Evolutionary conservation across 2,888 invertebrate genomes (phyloP), one percentile per base, ranked within the genome.

Genomic region (Hemaris fuciformis): DNA sequence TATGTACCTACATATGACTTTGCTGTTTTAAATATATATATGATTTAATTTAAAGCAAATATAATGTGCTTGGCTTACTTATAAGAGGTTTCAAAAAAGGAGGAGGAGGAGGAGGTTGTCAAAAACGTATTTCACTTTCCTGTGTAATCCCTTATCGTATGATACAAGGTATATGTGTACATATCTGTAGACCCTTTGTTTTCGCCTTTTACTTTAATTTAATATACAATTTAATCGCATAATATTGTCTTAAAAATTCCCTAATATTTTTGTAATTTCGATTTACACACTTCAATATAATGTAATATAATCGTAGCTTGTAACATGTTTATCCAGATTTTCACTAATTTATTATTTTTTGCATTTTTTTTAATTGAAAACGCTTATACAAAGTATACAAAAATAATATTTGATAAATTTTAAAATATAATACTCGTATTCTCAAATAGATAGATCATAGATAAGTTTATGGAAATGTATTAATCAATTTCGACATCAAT

Each of bases 241-340:
- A 53, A 25, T 46, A 23, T 25, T 46, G 10, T 46, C 66, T 65
- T 71, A 64, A 62, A 66, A 76, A 74, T 72, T 73, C 71, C 71
- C 67, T 71, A 45, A 74, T 80, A 80, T 80, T 80, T 80, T 80
- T 80, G 74, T 79, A 80, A 76, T 70, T 73, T 68, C 73, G 68
- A 67, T 80, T 77, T 80, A 80, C 77, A 77, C 71, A 34, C 38
- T 23, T 48, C 23, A 48, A 66, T 58, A 42, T 48, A 48, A 34
- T 45, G 43, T 25, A 41, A 25, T 25, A 60, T 38, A 25, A 66
- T 22, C 57, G 20, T 15, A 63, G 57, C 42, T 34, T 57, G 60
- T 61, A 62, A 43, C 53, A 59, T 61, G 56, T 71, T 64, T 67
- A 60, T 41, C 60, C 64, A 31, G 31, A 41, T 64, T 62, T 66